phyloP scores from a whole-genome alignment of 2,888 invertebrate species.

The Trilocha varians region DNA sequence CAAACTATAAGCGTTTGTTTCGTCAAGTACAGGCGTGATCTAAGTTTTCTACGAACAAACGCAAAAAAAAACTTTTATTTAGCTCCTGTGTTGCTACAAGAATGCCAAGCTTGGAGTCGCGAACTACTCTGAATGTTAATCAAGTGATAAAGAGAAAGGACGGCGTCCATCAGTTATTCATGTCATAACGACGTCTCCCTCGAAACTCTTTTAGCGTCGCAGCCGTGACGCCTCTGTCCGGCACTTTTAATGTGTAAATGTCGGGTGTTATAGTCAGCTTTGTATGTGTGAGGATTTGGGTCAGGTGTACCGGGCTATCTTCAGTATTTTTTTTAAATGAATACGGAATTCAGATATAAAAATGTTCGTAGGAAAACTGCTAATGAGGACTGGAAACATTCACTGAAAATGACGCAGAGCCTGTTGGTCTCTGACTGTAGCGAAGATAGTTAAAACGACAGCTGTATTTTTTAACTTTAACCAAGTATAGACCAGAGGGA shows the following conservation, averaged over 20 bases:
- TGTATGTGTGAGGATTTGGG: neutral
- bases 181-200: conserved; percentile 48
- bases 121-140: conserved; percentile 62
- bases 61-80: conserved; percentile 56
- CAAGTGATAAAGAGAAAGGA: conserved; percentile 46
- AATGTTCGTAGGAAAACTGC: neutral
- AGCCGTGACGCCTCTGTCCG: conserved; percentile 2
- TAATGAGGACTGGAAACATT: no score
- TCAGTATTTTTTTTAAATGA: neutral
- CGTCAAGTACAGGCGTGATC: no score
- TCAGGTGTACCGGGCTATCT: neutral
- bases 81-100: conserved; percentile 58
- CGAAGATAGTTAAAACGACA: no score
- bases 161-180: conserved; percentile 61
- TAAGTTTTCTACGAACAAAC: neutral
- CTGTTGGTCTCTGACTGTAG: no score
- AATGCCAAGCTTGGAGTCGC: conserved; percentile 50
- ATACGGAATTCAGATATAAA: neutral
- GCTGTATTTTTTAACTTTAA: no score
- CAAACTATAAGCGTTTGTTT: no score
- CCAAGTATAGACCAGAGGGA: no score
- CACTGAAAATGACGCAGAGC: no score
- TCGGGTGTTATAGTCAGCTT: neutral
- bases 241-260: conserved; percentile 1
- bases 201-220: conserved; percentile 40